Evolutionary conservation across 2,113 vertebrate species (phyloP), one percentile per base, ranked within the genome.

Genomic region (Zosterops japonicus): DNA sequence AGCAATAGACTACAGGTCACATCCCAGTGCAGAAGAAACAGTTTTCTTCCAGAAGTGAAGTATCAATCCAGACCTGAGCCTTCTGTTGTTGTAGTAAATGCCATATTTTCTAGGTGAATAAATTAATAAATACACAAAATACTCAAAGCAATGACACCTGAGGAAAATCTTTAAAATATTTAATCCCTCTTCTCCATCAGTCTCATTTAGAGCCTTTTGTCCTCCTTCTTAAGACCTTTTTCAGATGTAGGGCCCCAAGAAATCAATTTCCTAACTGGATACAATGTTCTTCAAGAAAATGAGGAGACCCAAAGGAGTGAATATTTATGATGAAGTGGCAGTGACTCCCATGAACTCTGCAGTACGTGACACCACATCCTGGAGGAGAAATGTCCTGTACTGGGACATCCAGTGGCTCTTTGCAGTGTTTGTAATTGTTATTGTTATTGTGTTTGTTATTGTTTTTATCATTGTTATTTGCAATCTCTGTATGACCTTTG

Each of bases 1-100:
- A 88, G 44, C 69, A 75, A 55, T 35, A 80, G 67, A 39, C 16
- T 49, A 72, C 49, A 89, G 80, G 74, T 92, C 69, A 71, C n/a
- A 90, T 36, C 55, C 68, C 83, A 78, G 33, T 7, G 31, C 23
- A 83, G 47, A 80, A 90, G 35, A 4, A 68, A n/a, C 6, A 74
- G 15, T n/a, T 94, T 95, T 91, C n/a, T 84, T 67, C 46, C 20
- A 56, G 60, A 93, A 92, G 50, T 0, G 60, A 29, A 57, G 13
- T 27, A 31, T 17, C 28, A 79, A 5, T 57, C 23, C 44, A 76
- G 57, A 80, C 2, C 35, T 24, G 8, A 93, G 5, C 15, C 46
- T 83, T 39, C 71, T 57, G 7, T 52, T 70, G 17, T 14, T 79
- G 28, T 9, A 71, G 17, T 4, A 84, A 84, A 84, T 29, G 31